phyloP scores from a whole-genome alignment of 2,888 invertebrate genomes.

The Lithophane ornitopus region DNA sequence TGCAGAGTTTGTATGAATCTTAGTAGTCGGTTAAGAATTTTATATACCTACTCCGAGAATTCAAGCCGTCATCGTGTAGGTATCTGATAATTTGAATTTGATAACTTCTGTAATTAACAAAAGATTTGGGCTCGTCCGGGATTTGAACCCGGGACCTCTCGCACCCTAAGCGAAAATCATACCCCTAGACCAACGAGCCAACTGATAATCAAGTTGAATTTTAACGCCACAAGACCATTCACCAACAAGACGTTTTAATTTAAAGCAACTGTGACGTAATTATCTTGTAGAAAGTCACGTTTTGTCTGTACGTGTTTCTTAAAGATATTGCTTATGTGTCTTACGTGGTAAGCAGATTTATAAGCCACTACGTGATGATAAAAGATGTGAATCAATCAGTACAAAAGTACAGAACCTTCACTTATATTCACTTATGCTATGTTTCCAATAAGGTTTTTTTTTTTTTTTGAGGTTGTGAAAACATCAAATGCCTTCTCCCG shows the following conservation, averaged over 20 bases:
- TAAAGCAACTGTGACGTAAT: conserved; percentile 11
- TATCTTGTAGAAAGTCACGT: conserved; percentile 11
- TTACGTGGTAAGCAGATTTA: neutral
- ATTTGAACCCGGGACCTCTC: conserved; percentile 91
- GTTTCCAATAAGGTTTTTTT: neutral
- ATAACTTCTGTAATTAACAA: neutral
- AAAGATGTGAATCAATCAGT: neutral
- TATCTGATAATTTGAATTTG: too few species aligned
- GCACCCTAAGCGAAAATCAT: conserved; percentile 91
- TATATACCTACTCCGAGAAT: too few species aligned
- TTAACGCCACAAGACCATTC: conserved; percentile 7
- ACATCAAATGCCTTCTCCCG: too few species aligned
- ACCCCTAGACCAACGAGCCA: conserved; percentile 82
- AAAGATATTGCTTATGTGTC: neutral
- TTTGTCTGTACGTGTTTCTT: neutral
- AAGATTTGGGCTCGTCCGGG: conserved; percentile 85
- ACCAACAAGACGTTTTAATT: conserved; percentile 7
- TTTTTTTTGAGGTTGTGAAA: too few species aligned
- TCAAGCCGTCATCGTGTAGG: neutral
- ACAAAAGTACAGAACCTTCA: too few species aligned
- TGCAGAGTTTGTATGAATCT: neutral
- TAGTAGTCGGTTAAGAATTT: neutral
- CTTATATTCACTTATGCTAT: neutral
- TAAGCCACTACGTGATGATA: too few species aligned
- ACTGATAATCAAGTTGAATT: neutral